phyloP scores from a whole-genome alignment of 2,797 vertebrate species.

The Coracias cyanogaster region DNA sequence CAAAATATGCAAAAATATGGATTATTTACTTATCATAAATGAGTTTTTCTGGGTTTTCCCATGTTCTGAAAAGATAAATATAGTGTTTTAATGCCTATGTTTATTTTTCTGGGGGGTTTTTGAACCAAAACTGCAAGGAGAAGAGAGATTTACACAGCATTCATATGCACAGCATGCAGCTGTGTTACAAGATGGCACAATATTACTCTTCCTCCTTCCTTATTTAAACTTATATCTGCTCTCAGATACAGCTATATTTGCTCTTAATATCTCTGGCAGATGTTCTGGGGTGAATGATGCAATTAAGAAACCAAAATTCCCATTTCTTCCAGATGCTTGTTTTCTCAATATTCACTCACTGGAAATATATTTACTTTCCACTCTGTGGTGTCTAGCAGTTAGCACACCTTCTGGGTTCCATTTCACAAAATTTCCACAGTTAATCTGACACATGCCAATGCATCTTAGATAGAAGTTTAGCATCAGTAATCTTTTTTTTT shows the following conservation, averaged over 20 bases:
- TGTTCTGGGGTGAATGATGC: constrained; percentile 75
- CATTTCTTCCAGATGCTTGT: constrained; percentile 77
- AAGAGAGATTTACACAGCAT: not conserved
- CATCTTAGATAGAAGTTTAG: constrained; percentile 36
- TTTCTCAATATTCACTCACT: constrained; percentile 73
- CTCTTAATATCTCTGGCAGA: constrained; percentile 71
- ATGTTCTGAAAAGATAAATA: not conserved
- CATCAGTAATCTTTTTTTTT: not conserved
- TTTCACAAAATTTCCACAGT: constrained; percentile 50
- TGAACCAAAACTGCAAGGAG: not conserved
- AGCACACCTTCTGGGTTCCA: constrained; percentile 63
- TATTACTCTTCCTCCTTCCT: constrained; percentile 20
- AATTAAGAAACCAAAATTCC: constrained; percentile 74
- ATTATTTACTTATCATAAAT: not conserved
- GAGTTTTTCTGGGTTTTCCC: not conserved
- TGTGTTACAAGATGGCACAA: not conserved
- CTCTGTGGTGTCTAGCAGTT: constrained; percentile 40
- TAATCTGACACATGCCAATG: constrained; percentile 51
- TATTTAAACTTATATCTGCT: constrained; percentile 56
- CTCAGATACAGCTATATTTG: constrained; percentile 54
- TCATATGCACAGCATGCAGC: not conserved
- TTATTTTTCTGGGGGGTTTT: not conserved
- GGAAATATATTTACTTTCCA: constrained; percentile 72
- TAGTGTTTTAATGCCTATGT: too few species aligned
- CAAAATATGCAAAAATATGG: not conserved